A percentile compares a stretch with the other conserved stretches of the same genome.
These are phyloP conservation scores for Coluber constrictor DNA, from an alignment of 2,797 vertebrate genomes.

Conservation along the genomic window DNA sequence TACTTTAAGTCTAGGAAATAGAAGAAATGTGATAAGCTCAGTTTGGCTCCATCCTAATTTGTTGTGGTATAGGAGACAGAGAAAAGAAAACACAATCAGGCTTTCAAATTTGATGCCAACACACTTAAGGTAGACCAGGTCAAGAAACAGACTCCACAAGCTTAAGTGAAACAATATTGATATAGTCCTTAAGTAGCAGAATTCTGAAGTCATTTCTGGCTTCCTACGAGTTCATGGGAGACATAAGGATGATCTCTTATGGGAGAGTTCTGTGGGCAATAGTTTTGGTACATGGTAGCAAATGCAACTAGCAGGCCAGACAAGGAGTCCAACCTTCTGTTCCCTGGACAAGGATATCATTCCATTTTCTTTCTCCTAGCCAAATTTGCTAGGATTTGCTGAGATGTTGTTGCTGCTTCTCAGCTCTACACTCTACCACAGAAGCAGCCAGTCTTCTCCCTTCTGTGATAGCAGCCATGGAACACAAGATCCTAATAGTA, in stretches of 20 bases:
- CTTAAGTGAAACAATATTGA: not conserved
- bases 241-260: not conserved
- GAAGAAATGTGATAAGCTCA: not conserved
- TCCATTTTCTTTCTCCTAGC: not conserved
- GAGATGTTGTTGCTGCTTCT: not conserved
- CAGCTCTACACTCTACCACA: not conserved
- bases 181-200: not conserved
- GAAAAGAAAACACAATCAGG: not conserved
- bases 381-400: not conserved
- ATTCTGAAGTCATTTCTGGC: not conserved
- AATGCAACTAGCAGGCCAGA: not conserved
- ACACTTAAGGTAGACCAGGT: not conserved
- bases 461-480: not conserved
- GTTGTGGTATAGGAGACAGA: not conserved
- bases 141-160: not conserved
- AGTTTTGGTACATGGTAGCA: not conserved
- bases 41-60: not conserved
- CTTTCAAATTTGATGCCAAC: not conserved
- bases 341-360: not conserved
- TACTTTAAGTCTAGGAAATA: not conserved
- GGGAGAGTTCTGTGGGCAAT: not conserved
- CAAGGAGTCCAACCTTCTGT: not conserved
- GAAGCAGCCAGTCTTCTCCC: not conserved
- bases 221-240: not conserved
- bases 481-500: not conserved